phyloP scores from a whole-genome alignment of 2,888 invertebrate species.

The Zaprionus bogoriensis region DNA sequence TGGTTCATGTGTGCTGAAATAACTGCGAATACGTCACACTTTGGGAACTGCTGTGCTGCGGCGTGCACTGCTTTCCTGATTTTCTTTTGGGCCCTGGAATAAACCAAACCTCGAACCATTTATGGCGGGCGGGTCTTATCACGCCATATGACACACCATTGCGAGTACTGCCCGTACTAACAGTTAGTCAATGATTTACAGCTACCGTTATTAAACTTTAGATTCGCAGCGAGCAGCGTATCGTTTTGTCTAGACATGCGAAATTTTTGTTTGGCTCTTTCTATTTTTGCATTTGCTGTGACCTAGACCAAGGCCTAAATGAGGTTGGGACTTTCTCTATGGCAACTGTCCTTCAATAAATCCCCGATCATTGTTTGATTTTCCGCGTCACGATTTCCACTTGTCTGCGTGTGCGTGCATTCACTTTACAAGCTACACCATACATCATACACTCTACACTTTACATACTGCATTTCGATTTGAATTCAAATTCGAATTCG shows the following conservation, averaged over 20 bases:
- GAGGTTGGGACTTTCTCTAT: conserved; percentile 19
- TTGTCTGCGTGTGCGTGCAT: conserved; percentile 3
- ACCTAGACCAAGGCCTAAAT: conserved; percentile 39
- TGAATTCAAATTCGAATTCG: conserved; percentile 1
- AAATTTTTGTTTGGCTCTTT: not conserved
- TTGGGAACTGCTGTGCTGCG: conserved; percentile 10
- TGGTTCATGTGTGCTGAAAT: conserved; percentile 38
- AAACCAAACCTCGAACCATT: conserved; percentile 15
- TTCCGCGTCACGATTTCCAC: conserved; percentile 53
- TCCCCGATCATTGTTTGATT: conserved; percentile 36
- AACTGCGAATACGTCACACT: conserved; percentile 51
- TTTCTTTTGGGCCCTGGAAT: conserved; percentile 12
- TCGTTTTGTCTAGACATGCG: not conserved
- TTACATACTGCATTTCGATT: conserved; percentile 8
- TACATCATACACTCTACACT: conserved; percentile 1
- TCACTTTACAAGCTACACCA: not conserved
- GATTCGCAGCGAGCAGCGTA: conserved; percentile 12
- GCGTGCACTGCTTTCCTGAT: conserved; percentile 27
- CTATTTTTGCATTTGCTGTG: conserved; percentile 11
- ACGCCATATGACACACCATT: conserved; percentile 16
- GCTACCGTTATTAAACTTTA: conserved; percentile 14
- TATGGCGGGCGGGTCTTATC: conserved; percentile 51
- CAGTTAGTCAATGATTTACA: conserved; percentile 31
- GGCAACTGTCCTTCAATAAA: conserved; percentile 42
- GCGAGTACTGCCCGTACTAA: conserved; percentile 1